Base-by-base conservation (phyloP, 92 coral and sea anemone genomes). In the Siderastrea radians region DNA sequence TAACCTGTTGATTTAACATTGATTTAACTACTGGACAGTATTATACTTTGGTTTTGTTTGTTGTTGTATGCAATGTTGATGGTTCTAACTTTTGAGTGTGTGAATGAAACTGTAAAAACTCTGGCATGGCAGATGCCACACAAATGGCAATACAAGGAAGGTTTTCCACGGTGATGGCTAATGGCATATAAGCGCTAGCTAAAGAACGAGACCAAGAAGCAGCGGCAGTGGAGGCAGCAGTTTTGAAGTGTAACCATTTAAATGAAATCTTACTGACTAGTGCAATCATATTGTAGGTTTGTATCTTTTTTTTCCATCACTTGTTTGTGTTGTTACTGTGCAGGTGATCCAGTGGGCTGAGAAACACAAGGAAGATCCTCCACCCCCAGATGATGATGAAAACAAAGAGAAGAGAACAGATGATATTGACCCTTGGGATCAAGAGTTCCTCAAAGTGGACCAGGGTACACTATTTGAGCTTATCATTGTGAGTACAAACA, bases 381-480 rank as follows among this genome's bases (percentile, higher is more conserved):
- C 98, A 6, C 98, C 99, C 44, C 99, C 99, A 6, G 99, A 97
- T 13, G 99, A 97, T 78, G 99, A 97, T 48, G 99, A 97, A 83
- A 97, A 97, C 93, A 97, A 97, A 62, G 99, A 97, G 72, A 97
- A 97, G 78, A 90, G 99, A 77, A 97, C 99, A 80, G 99, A 97
- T 55, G 99, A 97, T 51, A 97, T 96, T 45, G 99, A 97, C 64
- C 99, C 99, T 0, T 97, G 98, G 99, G 98, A 97, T 84, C 96
- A 94, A 79, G 98, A 97, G 61, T 97, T 97, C 75, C 96, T 97
- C 47, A 97, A 95, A 83, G 99, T 97, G 10, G 99, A 97, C 84
- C 99, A 97, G 76, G 99, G 98, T 19, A 97, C 99, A 64, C 87
- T 97, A 55, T 97, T 97, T 95, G 99, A 97, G 84, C 91, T 97